phyloP scores from a whole-genome alignment of 92 coral and sea anemone genomes.

The Palythoa grandiflora region DNA sequence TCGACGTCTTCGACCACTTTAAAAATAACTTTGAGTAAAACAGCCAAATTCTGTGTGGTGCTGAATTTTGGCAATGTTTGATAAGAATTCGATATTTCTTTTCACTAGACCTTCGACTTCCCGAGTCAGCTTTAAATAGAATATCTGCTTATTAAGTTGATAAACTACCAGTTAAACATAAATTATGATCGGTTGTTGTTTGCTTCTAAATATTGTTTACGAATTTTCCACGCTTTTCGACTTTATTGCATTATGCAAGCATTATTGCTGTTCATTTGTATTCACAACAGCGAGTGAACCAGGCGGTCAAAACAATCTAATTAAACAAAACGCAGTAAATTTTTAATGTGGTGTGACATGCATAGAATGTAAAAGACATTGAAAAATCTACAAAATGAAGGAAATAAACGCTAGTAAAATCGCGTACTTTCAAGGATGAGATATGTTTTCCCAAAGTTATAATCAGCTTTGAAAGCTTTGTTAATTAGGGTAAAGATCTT shows the following conservation, averaged over 20 bases:
- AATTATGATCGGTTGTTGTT: too few relatives aligned
- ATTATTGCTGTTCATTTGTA: background rate
- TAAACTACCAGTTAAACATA: background rate
- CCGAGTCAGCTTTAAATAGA: background rate
- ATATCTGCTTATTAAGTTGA: background rate
- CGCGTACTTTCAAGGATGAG: background rate
- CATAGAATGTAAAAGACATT: background rate
- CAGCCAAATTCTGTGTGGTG: too few relatives aligned
- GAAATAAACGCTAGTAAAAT: background rate
- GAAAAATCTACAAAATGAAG: background rate
- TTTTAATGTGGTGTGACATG: conserved; percentile 4
- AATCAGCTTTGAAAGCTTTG: background rate
- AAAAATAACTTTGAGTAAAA: too few relatives aligned
- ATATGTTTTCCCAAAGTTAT: background rate
- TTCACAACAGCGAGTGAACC: background rate
- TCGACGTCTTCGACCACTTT: too few relatives aligned
- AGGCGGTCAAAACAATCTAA: background rate
- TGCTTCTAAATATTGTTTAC: background rate
- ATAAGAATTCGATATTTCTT: background rate
- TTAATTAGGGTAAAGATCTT: background rate
- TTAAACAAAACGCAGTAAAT: conserved; percentile 20
- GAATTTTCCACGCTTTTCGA: background rate
- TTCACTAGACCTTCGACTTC: background rate
- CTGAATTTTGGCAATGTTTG: too few relatives aligned
- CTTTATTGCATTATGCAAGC: background rate